Conservation (phyloP, 2,797 vertebrate genomes). For the Luscinia luscinia region DNA sequence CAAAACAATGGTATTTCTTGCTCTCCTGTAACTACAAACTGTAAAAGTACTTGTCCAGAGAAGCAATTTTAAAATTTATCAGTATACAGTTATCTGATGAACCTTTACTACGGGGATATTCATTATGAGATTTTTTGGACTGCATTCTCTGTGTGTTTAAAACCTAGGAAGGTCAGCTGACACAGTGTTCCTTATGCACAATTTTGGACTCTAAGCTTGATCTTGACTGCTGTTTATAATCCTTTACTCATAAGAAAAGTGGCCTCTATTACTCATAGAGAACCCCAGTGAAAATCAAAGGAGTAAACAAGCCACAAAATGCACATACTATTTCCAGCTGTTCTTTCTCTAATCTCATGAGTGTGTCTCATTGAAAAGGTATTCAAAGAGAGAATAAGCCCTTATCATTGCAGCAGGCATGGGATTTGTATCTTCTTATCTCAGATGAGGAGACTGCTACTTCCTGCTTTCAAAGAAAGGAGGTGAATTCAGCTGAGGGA, state of each 20-base stretch:
- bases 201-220: not conserved
- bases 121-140: not conserved
- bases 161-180: not conserved
- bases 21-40: not conserved
- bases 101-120: not conserved
- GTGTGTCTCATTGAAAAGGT: not conserved
- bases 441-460: not conserved
- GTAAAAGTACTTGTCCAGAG: not conserved
- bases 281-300: not conserved
- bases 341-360: not conserved
- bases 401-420: not conserved
- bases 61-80: not conserved
- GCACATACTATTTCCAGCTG: not conserved
- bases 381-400: not conserved
- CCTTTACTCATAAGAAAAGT: not conserved
- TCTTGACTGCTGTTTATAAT: not conserved
- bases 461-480: not conserved
- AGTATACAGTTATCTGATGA: not conserved
- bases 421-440: not conserved
- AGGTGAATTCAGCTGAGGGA: not conserved
- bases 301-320: not conserved
- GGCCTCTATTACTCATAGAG: not conserved
- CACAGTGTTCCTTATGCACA: not conserved
- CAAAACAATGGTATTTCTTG: not conserved
- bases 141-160: not conserved